phyloP scores from a whole-genome alignment of 2,888 invertebrate species.

The Ctena decussata region DNA sequence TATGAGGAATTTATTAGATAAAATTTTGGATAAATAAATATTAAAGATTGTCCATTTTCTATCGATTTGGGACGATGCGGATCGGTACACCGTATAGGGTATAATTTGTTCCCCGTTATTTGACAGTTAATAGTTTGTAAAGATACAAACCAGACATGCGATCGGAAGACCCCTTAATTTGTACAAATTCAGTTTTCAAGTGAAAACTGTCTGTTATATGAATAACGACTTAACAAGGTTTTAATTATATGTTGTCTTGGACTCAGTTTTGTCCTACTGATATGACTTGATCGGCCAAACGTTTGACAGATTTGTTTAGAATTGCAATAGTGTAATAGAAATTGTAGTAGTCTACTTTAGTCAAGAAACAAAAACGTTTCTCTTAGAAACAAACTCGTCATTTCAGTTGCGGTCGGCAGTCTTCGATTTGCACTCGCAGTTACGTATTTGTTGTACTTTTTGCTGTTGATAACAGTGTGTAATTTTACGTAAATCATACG shows the following conservation, averaged over 20 bases:
- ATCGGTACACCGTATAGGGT: conserved; percentile 25
- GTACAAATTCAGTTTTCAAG: conserved; percentile 49
- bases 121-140: conserved; percentile 34
- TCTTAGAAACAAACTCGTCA: no score
- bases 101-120: conserved; percentile 42
- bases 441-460: no score
- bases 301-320: no score
- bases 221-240: conserved; percentile 56
- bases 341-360: no score
- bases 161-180: conserved; percentile 43
- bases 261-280: no score
- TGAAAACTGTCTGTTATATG: conserved; percentile 32
- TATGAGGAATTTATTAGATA: conserved; percentile 79
- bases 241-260: not conserved
- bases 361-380: no score
- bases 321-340: no score
- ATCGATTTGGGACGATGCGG: conserved; percentile 26
- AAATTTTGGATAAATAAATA: conserved; percentile 79
- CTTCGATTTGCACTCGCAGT: no score
- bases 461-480: no score
- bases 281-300: no score
- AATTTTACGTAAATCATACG: no score
- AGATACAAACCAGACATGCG: conserved; percentile 40
- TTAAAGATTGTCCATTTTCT: conserved; percentile 69
- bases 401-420: no score